Evolutionary conservation across 2,113 vertebrate species (phyloP).

Genomic region (Herpetotheres cachinnans): DNA sequence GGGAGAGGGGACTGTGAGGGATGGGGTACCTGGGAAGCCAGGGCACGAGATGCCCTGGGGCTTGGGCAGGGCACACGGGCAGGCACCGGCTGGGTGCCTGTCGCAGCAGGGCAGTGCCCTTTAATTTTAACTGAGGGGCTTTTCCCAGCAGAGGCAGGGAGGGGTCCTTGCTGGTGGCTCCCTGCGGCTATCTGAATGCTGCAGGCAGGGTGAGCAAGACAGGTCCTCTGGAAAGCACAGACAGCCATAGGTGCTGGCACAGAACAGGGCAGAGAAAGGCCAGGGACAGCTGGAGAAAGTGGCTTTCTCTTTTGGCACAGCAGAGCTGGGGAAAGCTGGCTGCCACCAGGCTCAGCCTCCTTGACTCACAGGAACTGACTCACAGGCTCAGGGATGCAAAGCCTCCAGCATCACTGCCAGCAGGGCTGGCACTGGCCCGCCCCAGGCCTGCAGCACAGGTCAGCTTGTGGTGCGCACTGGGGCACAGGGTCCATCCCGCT

Average conservation of each 20-base stretch:
- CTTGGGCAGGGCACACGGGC: neutral
- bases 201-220: accelerated
- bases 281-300: neutral
- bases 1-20: neutral
- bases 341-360: neutral
- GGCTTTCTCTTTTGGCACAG: neutral
- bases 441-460: neutral
- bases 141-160: neutral
- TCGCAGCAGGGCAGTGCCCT: accelerated
- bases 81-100: accelerated
- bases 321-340: neutral
- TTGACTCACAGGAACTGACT: constrained; percentile 33
- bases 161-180: neutral
- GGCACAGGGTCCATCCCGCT: neutral
- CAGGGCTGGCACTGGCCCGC: neutral
- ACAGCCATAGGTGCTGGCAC: neutral
- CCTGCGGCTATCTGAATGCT: neutral
- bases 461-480: neutral
- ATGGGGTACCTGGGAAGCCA: neutral
- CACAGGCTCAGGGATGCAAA: neutral
- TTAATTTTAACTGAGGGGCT: neutral
- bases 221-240: neutral
- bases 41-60: neutral
- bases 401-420: neutral
- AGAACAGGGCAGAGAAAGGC: neutral